phyloP scores from a whole-genome alignment of 2,113 vertebrate species.

The Brachypodius melanocephalos region DNA sequence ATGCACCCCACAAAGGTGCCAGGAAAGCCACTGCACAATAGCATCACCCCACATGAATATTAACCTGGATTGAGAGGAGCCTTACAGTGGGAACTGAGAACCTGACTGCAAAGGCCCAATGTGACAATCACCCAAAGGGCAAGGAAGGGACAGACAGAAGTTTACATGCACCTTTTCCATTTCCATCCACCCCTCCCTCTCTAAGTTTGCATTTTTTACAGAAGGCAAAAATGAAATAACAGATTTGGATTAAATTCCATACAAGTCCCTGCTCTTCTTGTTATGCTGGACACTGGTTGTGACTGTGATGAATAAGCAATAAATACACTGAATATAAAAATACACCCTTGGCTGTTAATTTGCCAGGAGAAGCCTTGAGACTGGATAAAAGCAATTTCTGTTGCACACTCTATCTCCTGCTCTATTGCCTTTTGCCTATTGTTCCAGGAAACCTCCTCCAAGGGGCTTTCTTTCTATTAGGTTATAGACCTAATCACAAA shows the following conservation, averaged over 20 bases:
- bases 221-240: not conserved
- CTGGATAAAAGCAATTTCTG: not conserved
- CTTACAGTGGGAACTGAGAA: not conserved
- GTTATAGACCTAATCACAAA: not conserved
- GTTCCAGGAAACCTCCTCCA: not conserved
- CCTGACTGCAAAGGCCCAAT: slow-evolving; percentile 16
- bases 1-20: not conserved
- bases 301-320: not conserved
- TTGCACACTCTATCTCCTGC: not conserved
- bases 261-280: not conserved
- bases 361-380: not conserved
- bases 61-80: slow-evolving; percentile 42
- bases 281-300: not conserved
- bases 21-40: slow-evolving; percentile 62
- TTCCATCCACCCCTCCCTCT: not conserved
- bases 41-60: slow-evolving; percentile 26
- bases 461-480: not conserved
- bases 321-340: not conserved
- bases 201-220: not conserved
- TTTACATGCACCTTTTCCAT: not conserved
- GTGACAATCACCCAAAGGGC: not conserved
- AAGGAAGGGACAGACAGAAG: not conserved
- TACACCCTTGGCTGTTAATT: not conserved
- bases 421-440: not conserved
- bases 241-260: not conserved